Evolutionary conservation across 2,888 invertebrate genomes (phyloP).

Genomic region (Hydroisotoma schaefferi): DNA sequence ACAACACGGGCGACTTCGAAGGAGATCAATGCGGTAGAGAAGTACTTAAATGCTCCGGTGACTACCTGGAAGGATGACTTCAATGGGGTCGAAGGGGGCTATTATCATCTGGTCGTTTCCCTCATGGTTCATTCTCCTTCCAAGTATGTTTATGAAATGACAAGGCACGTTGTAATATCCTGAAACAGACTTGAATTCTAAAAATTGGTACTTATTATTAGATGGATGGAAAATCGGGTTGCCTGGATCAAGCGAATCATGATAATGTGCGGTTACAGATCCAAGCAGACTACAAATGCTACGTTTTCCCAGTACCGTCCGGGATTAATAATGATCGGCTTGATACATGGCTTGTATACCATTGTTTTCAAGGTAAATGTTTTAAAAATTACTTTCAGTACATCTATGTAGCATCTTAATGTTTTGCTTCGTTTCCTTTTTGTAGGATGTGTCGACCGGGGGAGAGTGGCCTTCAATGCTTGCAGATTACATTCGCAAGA

Average conservation of each 20-base stretch:
- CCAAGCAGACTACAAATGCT: slow-evolving; percentile 55
- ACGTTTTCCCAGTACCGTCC: slow-evolving; percentile 51
- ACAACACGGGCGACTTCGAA: slow-evolving; percentile 58
- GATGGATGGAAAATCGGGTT: slow-evolving; percentile 71
- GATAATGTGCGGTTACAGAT: slow-evolving; percentile 71
- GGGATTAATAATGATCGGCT: slow-evolving; percentile 72
- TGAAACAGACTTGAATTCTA: not conserved
- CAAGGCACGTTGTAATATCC: not conserved
- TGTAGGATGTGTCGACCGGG: slow-evolving; percentile 56
- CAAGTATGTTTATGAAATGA: slow-evolving; percentile 28
- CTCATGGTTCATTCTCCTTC: slow-evolving; percentile 71
- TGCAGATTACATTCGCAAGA: slow-evolving; percentile 89
- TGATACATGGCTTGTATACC: slow-evolving; percentile 78
- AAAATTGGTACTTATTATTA: slow-evolving; percentile 47
- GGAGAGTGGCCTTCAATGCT: slow-evolving; percentile 86
- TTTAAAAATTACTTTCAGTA: not conserved
- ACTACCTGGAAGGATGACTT: slow-evolving; percentile 66
- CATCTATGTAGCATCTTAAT: not conserved
- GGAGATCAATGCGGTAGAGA: slow-evolving; percentile 43
- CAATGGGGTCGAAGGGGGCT: slow-evolving; percentile 86
- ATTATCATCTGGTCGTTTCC: slow-evolving; percentile 81
- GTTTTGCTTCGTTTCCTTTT: not conserved
- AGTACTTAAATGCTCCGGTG: slow-evolving; percentile 37
- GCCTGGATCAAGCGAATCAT: slow-evolving; percentile 73
- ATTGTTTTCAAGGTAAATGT: slow-evolving; percentile 75